Base-by-base conservation (phyloP, 2,113 vertebrate species). In the human (Homo sapiens) region DNA sequence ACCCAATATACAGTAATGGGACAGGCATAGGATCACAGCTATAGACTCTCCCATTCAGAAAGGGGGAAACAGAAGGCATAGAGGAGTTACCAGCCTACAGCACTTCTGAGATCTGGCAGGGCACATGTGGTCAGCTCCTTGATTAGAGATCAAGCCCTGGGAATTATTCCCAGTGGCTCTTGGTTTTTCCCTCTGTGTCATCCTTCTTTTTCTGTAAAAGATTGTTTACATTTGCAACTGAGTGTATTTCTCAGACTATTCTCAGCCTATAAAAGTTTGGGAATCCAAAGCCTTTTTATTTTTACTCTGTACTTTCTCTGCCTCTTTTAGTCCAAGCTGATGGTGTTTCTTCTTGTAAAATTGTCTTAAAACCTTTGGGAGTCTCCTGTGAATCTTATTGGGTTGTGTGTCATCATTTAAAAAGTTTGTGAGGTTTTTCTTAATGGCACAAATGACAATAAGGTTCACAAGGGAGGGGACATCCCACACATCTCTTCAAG, bases 291-390 rank as follows among this genome's bases (percentile, higher is more conserved):
- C 14, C 2, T 27, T 59, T 40, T 38, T 52, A 25, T 50, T 79
- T 40, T 52, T 10, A 32, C 25, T 70, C n/a, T 27, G 11, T 48
- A 55, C 7, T 79, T 80, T 75, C 25, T 86, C 40, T 40, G 40
- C 40, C 40, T 40, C 66, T 89, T 61, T 59, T 48, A 50, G 12
- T 81, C 40, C 13, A 76, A 76, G 22, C 17, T 48, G 11, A 30
- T 86, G 32, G 32, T 75, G 32, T 85, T 86, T 90, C 73, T 45
- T 5, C 30, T 79, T 80, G 22, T 68, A 90, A 20, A 73, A 35
- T 93, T 94, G 40, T 89, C 72, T 80, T 68, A 75, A 89, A 90
- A 80, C 1, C 23, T 85, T n/a, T 52, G 38, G 45, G 45, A 83
- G 38, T 7, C 17, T 84, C 70, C 72, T 92, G 40, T 84, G 61